Evolutionary conservation across 2,888 invertebrate genomes (phyloP), one percentile per base, ranked within the genome.

Genomic region (Steinernema hermaphroditum): DNA sequence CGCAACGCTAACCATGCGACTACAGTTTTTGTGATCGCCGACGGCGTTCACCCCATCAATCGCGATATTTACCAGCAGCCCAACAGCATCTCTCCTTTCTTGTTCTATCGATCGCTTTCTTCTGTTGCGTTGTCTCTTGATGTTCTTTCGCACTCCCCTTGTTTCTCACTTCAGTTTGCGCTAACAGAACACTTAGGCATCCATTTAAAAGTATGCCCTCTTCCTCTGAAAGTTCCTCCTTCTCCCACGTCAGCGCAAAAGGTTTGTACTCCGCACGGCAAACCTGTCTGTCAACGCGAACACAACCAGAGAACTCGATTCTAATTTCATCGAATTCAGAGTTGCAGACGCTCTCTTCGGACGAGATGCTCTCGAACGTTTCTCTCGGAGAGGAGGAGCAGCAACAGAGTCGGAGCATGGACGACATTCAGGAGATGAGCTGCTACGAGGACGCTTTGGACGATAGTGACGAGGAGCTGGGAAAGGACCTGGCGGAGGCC

Each of bases 371-470:
- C 12, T 50, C 50, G 19, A 70, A 50, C 16, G 29, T 50, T 19
- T 54, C 34, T 32, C 50, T 70, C n/a, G 34, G 37, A 22, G 50
- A 50, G 9, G 27, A 24, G 2, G 24, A 50, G 54, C 34, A 70
- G 50, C 70, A 49, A 29, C 22, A 50, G 32, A 70, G 32, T 6
- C 22, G 22, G 4, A 62, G 32, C 19, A 32, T 62, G 62, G 62
- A 62, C 27, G 62, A 62, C 14, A 62, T 62, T 4, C 62, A 62
- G 32, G 62, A 72, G 46, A 46, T 71, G 49, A 72, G 73, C 24
- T 44, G 69, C 27, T 72, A 72, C 37, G 73, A 72, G 24, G 73
- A 72, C 22, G 73, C 73, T 1, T 72, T 72, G 46, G 73, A 72
- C 50, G 73, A 72, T 27, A 72, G 71, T 46, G 73, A 72, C 19